These are phyloP conservation scores for Luehdorfia chinensis DNA, from an alignment of 1,140 invertebrate genomes.

Conservation along the genomic window DNA sequence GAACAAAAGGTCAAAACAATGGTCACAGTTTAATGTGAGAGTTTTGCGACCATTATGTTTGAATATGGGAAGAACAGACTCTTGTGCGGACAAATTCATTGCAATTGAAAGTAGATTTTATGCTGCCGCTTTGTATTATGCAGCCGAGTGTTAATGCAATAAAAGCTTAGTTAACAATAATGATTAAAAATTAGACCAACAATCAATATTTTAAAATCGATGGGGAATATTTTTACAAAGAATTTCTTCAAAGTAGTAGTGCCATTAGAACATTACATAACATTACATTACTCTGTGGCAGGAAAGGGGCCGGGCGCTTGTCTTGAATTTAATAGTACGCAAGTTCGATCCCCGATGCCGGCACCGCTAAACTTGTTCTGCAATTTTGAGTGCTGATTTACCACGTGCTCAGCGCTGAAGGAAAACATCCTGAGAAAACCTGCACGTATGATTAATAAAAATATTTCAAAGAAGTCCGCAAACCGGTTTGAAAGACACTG, in stretches of 20 bases:
- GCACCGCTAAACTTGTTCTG: no score
- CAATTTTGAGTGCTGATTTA: no score
- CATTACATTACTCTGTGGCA: no score
- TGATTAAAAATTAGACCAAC: not conserved
- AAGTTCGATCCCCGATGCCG: no score
- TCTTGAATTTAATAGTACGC: no score
- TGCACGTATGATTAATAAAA: no score
- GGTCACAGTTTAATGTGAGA: slow-evolving; percentile 66
- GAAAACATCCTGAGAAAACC: no score
- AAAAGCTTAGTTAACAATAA: slow-evolving; percentile 1
- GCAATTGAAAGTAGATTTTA: slow-evolving; percentile 42
- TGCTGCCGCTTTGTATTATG: slow-evolving; percentile 14
- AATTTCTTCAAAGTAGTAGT: not conserved
- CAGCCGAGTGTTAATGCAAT: slow-evolving; percentile 7
- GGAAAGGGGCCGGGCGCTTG: no score
- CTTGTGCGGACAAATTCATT: slow-evolving; percentile 44
- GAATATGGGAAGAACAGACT: slow-evolving; percentile 54
- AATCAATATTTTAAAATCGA: no score
- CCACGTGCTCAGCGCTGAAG: no score
- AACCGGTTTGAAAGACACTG: no score
- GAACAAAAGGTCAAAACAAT: slow-evolving; percentile 61
- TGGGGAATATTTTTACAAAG: not conserved
- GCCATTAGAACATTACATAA: not conserved
- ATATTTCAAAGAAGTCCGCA: no score
- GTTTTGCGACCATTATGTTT: slow-evolving; percentile 49